Conservation (phyloP, 2,797 vertebrate genomes). For the Tenualosa ilisha region DNA sequence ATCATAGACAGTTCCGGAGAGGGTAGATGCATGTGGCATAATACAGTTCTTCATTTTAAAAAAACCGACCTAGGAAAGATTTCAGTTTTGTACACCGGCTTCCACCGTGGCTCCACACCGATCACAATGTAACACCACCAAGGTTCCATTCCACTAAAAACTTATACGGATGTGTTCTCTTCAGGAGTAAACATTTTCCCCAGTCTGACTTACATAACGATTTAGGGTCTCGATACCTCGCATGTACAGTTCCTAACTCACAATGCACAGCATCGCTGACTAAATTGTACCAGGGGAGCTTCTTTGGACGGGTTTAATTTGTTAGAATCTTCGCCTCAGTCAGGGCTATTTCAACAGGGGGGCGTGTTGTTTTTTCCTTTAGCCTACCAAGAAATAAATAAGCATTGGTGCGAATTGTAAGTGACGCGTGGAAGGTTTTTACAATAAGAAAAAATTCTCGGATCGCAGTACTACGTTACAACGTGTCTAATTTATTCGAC, state of each 20-base stretch:
- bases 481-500: neutral
- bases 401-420: neutral
- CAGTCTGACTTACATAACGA: neutral
- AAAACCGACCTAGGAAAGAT: constrained; percentile 37
- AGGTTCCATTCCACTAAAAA: neutral
- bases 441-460: neutral
- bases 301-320: neutral
- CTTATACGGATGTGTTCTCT: neutral
- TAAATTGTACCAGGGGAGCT: neutral
- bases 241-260: too few species aligned
- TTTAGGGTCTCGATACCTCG: neutral
- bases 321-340: neutral
- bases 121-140: neutral
- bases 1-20: neutral
- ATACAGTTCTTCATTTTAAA: neutral
- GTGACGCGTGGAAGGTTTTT: neutral
- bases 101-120: constrained; percentile 32
- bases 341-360: neutral
- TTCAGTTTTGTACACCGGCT: constrained; percentile 46
- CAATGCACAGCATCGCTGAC: neutral
- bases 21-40: neutral
- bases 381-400: too few species aligned
- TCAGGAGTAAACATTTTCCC: neutral
- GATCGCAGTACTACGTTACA: neutral
- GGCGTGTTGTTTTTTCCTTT: neutral